These are phyloP conservation scores for Riparia riparia DNA, from an alignment of 2,113 vertebrate genomes.

Conservation along the genomic window DNA sequence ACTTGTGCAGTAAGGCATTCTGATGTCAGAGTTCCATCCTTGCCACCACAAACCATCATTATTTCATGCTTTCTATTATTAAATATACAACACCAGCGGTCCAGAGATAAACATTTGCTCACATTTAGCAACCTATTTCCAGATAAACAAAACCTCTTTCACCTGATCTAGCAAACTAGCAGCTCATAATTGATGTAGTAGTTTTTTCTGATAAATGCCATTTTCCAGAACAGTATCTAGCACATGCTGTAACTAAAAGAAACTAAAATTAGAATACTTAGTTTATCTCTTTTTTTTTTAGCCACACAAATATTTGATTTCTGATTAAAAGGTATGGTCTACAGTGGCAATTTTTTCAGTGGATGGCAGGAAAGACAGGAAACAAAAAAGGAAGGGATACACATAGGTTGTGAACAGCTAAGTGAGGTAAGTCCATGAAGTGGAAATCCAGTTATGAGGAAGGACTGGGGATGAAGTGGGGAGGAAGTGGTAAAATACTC, in stretches of 20 bases:
- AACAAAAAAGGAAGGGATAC: not conserved
- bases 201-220: not conserved
- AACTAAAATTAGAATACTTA: not conserved
- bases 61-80: slow-evolving; percentile 55
- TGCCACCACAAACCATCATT: not conserved
- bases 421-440: not conserved
- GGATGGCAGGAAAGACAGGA: not conserved
- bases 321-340: not conserved
- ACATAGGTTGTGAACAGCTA: not conserved
- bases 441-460: not conserved
- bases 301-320: not conserved
- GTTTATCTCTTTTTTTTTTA: not conserved
- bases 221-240: not conserved
- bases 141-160: slow-evolving; percentile 15
- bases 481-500: not conserved
- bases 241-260: not conserved
- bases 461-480: not conserved
- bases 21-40: slow-evolving; percentile 48
- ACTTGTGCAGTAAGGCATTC: slow-evolving; percentile 47
- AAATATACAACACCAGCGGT: slow-evolving; percentile 14
- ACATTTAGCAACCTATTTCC: not conserved
- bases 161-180: not conserved
- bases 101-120: slow-evolving; percentile 29
- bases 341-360: not conserved
- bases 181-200: not conserved